Conservation (phyloP, 2,888 invertebrate genomes). For the Orchestes rusci region DNA sequence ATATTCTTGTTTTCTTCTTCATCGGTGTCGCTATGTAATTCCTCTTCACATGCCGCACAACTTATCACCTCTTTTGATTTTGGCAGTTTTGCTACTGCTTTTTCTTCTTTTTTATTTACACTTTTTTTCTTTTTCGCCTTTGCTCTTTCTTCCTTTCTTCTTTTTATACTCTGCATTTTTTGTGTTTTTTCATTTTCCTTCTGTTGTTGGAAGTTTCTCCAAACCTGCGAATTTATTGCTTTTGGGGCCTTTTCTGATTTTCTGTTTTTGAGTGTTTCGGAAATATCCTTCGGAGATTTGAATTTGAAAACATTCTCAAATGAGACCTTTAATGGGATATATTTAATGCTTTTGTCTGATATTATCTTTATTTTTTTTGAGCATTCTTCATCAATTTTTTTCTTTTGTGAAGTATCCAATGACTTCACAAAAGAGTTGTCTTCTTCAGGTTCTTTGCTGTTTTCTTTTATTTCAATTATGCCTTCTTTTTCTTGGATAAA, state of each 20-base stretch:
- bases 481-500: too few relatives aligned
- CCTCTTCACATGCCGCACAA: background rate
- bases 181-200: background rate
- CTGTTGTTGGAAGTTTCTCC: too few relatives aligned
- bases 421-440: too few relatives aligned
- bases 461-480: too few relatives aligned
- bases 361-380: too few relatives aligned
- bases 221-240: too few relatives aligned
- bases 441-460: too few relatives aligned
- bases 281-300: background rate
- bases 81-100: background rate
- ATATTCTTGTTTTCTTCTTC: constrained; percentile 5
- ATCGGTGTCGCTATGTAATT: background rate
- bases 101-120: background rate
- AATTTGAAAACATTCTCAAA: background rate
- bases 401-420: too few relatives aligned
- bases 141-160: background rate
- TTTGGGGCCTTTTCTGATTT: background rate
- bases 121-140: background rate
- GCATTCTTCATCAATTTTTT: too few relatives aligned
- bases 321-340: background rate
- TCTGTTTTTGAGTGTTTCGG: background rate
- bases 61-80: background rate
- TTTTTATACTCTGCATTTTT: background rate
- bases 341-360: background rate